These are phyloP conservation scores for Lanistes nyassanus DNA, from an alignment of 1,140 invertebrate species.

Conservation along the genomic window DNA sequence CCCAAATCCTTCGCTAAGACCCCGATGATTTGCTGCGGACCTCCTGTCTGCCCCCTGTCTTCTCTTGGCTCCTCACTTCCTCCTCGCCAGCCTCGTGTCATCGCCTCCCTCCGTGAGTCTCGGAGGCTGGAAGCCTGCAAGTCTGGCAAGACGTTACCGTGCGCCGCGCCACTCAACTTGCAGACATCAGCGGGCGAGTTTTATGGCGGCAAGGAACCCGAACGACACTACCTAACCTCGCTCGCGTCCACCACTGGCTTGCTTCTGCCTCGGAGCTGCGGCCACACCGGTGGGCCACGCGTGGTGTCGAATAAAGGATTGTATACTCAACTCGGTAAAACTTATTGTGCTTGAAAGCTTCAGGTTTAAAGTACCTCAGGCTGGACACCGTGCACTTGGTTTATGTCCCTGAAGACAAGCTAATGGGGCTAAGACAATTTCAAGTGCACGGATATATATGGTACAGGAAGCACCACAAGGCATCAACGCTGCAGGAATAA, in stretches of 20 bases:
- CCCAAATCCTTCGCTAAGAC: not conserved
- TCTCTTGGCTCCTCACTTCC: constrained; percentile 8
- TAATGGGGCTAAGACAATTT: no score
- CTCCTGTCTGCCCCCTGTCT: constrained; percentile 9
- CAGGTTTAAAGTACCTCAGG: no score
- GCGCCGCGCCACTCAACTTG: not conserved
- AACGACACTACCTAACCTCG: not conserved
- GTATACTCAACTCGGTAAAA: no score
- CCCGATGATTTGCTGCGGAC: constrained; percentile 6
- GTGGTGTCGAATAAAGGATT: no score
- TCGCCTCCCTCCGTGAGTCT: not conserved
- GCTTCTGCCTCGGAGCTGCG: not conserved
- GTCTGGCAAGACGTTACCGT: not conserved
- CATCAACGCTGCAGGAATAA: no score
- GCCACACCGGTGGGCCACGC: no score
- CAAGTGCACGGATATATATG: no score
- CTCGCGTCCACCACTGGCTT: not conserved
- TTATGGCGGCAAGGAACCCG: no score
- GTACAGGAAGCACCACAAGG: no score
- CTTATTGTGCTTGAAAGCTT: no score
- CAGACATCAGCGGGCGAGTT: not conserved
- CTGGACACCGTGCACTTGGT: no score
- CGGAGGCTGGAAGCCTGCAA: not conserved
- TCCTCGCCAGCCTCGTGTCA: not conserved
- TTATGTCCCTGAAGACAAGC: no score